Base-by-base conservation (phyloP, 2,113 vertebrate genomes). In the Rhinoderma darwinii region DNA sequence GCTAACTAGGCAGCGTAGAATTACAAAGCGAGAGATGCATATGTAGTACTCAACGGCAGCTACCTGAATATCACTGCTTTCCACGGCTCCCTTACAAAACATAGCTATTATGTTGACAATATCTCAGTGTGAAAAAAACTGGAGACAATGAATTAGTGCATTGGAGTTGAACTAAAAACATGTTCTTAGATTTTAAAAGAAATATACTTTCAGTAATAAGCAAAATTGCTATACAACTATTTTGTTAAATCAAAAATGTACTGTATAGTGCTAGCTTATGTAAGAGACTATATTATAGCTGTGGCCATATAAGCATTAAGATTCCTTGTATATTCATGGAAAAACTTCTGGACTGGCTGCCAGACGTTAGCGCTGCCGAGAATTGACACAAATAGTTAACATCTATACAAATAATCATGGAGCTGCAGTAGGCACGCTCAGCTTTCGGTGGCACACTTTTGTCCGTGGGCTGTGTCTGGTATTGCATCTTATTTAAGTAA, bases 21-120 rank as follows among this genome's bases (percentile, higher is more conserved):
- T 61, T 43, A 66, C 56, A 82, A 27, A 61, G 39, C 79, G 39
- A 27, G 56, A 81, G 37, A 82, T 82, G 61, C 59, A 82, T 78
- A 78, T 51, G 27, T 37, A 78, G 44, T 35, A 11, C 56, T 61
- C 14, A 15, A 44, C 79, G 30, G 56, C 25, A 59, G 37, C 39
- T 39, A 43, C 56, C 56, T 20, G 20, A 63, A 81, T 81, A 17
- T 41, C 56, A 18, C 22, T 43, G 74, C 32, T 81, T 41, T 81
- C 54, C 56, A 30, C 22, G 61, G 35, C 32, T 63, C n/a, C 25
- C 37, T 63, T 63, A 63, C 54, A 81, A 81, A 61, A 56, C 39
- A 82, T 44, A 18, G n/a, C 32, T 82, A 43, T 66, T 66, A 82
- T 82, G 39, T 61, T 81, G 35, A 51, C 56, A 43, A 54, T 81